These are phyloP conservation scores for Numenius arquata DNA, from an alignment of 2,113 vertebrate species.

Conservation along the genomic window DNA sequence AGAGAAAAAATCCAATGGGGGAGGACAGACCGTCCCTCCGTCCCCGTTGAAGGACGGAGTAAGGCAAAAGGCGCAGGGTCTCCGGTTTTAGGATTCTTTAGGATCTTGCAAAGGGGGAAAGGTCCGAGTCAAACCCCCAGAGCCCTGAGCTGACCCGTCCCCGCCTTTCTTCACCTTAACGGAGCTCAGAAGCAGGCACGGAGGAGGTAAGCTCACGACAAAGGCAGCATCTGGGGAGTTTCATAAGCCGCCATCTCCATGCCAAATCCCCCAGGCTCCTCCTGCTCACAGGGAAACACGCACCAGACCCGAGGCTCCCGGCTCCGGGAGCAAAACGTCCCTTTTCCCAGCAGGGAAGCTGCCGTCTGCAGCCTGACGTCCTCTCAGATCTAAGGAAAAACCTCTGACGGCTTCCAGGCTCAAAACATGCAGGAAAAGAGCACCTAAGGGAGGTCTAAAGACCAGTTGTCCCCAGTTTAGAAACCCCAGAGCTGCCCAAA, in stretches of 20 bases:
- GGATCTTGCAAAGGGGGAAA: neutral
- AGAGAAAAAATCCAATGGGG: neutral
- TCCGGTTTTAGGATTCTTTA: too few species aligned
- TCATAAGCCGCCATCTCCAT: neutral
- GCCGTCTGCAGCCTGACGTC: accelerated
- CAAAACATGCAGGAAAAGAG: accelerated
- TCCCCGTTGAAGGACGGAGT: neutral
- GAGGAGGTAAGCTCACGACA: neutral
- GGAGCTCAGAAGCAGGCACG: neutral
- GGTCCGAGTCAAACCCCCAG: neutral
- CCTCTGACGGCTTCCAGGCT: too few species aligned
- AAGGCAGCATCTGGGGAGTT: neutral
- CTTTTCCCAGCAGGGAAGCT: neutral
- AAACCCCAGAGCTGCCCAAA: neutral
- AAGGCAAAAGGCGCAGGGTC: neutral
- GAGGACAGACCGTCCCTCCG: neutral
- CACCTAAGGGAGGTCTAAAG: neutral
- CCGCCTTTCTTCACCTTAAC: neutral
- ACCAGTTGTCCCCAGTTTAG: neutral
- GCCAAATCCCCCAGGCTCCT: neutral
- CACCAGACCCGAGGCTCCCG: neutral
- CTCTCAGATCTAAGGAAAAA: neutral
- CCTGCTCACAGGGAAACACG: neutral
- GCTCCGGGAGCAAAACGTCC: neutral
- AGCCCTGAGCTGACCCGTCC: accelerated